Conservation (phyloP, 2,888 invertebrate species). For the Drosophila bunnanda region DNA sequence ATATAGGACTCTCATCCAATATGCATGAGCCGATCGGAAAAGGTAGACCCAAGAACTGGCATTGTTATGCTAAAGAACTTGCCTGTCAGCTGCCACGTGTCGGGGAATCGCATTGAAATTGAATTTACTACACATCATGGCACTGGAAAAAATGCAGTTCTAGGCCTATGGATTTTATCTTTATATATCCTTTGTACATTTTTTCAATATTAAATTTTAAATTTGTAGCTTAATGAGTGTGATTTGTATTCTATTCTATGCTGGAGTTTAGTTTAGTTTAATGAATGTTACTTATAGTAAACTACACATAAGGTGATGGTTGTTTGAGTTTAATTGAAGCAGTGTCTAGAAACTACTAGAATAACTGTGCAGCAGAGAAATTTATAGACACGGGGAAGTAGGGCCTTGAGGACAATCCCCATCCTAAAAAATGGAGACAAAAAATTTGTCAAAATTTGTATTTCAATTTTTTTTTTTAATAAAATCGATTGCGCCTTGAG, state of each 20-base stretch:
- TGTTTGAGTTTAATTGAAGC: neutral
- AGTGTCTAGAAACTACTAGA: neutral
- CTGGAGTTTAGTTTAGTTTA: neutral
- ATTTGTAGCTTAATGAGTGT: no score
- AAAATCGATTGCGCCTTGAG: neutral
- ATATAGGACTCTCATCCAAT: slow-evolving; percentile 65
- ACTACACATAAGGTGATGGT: neutral
- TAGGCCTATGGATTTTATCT: neutral
- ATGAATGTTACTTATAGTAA: no score
- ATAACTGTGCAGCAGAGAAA: neutral
- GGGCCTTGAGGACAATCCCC: no score
- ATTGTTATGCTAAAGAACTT: slow-evolving; percentile 79
- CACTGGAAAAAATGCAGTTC: neutral
- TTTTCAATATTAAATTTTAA: neutral
- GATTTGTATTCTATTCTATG: neutral
- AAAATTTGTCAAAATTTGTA: fast-evolving
- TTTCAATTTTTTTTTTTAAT: neutral
- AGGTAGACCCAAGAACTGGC: slow-evolving; percentile 52
- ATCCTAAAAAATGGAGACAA: neutral
- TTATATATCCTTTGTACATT: neutral
- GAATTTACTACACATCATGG: slow-evolving; percentile 56
- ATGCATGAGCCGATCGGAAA: slow-evolving; percentile 74
- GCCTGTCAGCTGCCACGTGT: slow-evolving; percentile 77
- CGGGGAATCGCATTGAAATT: slow-evolving; percentile 78
- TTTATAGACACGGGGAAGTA: neutral